These are phyloP conservation scores for Pandemis heparana DNA, from an alignment of 2,888 invertebrate genomes.

Conservation along the genomic window DNA sequence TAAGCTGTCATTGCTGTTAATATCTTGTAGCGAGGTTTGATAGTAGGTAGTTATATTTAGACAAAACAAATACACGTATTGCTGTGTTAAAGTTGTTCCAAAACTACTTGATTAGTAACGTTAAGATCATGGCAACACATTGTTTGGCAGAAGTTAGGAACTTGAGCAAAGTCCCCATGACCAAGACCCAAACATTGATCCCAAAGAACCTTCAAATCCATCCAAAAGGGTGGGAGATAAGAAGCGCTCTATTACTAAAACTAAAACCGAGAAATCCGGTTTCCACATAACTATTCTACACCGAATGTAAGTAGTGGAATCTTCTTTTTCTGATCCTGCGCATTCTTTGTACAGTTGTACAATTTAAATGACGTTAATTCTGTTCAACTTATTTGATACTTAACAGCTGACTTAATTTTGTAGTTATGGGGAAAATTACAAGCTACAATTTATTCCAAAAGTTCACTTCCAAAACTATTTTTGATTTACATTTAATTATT, in stretches of 20 bases:
- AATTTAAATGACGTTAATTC: too few relatives aligned
- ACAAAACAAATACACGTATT: conserved; percentile 64
- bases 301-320: not conserved
- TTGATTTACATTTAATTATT: too few relatives aligned
- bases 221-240: conserved; percentile 7
- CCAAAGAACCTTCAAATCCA: not conserved
- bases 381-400: not conserved
- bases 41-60: conserved; percentile 69
- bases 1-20: conserved; percentile 53
- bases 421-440: not conserved
- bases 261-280: conserved; percentile 13
- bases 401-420: not conserved
- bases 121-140: not conserved
- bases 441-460: not conserved
- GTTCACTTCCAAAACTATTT: not conserved
- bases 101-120: not conserved
- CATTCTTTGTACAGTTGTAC: not conserved
- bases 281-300: conserved; percentile 12
- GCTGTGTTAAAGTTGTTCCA: not conserved
- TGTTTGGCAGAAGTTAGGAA: conserved; percentile 6
- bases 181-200: not conserved
- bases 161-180: not conserved
- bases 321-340: not conserved
- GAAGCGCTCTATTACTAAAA: conserved; percentile 4
- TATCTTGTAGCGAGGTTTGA: conserved; percentile 73